Evolutionary conservation across 2,113 vertebrate species (phyloP).

Genomic region (Alosa alosa): DNA sequence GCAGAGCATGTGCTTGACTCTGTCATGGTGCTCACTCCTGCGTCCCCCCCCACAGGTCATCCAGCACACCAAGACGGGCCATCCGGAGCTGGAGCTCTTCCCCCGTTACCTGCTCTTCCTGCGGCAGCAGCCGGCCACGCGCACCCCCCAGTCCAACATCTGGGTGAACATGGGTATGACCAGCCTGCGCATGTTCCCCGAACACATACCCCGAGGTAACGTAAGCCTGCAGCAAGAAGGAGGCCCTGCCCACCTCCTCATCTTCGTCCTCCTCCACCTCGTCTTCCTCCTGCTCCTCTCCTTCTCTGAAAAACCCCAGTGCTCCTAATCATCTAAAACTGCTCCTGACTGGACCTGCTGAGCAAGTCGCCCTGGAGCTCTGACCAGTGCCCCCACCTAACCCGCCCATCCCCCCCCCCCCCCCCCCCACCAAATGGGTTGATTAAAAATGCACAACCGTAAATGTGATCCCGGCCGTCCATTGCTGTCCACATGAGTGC

Average conservation of each 20-base stretch:
- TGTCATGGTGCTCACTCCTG: too few species aligned
- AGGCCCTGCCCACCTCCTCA: constrained; percentile 40
- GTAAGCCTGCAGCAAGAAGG: constrained; percentile 98
- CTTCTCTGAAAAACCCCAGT: neutral
- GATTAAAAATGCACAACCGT: neutral
- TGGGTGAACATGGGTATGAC: constrained; percentile 99
- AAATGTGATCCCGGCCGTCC: neutral
- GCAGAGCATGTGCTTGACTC: too few species aligned
- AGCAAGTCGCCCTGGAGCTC: constrained; percentile 21
- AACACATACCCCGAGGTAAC: constrained; percentile 94
- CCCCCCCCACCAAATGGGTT: constrained; percentile 20
- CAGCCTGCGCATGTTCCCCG: constrained; percentile 97
- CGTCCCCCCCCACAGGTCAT: constrained; percentile 80
- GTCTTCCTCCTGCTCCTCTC: neutral
- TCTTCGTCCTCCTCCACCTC: neutral
- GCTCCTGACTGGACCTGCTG: constrained; percentile 12
- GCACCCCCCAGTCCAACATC: constrained; percentile 95
- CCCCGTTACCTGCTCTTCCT: constrained; percentile 94
- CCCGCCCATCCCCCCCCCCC: constrained; percentile 41
- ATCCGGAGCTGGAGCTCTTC: constrained; percentile 89
- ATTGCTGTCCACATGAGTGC: constrained; percentile 20
- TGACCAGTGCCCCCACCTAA: constrained; percentile 18
- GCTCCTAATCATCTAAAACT: constrained; percentile 42
- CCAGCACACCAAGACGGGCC: constrained; percentile 77
- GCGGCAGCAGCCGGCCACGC: constrained; percentile 89